Evolutionary conservation across 2,797 vertebrate species (phyloP), one percentile per base, ranked within the genome.

Genomic region (Ataeniobius toweri): DNA sequence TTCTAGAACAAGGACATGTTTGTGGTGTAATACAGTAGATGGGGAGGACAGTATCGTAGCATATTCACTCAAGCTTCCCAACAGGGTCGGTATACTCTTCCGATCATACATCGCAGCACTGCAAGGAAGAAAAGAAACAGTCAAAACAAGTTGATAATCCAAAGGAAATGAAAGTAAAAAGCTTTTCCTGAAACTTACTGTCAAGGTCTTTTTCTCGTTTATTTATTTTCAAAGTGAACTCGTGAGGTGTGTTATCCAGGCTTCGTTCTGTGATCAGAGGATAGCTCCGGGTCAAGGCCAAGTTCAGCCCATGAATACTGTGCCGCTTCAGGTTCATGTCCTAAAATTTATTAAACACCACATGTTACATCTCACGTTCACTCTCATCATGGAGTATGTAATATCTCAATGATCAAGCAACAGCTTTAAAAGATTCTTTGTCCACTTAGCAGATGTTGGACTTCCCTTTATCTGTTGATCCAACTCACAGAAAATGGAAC

Each of bases 21-120:
- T 76, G 73, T 5, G 56, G 26, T 53, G 68, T 48, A 44, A 80
- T 36, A 81, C 55, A 75, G 26, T 68, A 63, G 36, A 71, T 18
- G 16, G 14, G 16, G 51, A 74, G 68, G 53, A 76, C 2, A 63
- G 59, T 58, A 76, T 70, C 55, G 70, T 63, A 79, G 65, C 46
- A 76, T 61, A 36, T 78, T 69, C 26, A 70, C 48, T 94, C 93
- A 97, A 65, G 85, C 84, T 86, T 97, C 94, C 98, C 97, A 99
- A 90, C 98, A 99, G 68, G 98, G 98, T 86, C 98, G 94, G 84
- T 99, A 99, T 72, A 98, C 97, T 96, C 97, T 94, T 92, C 98
- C 98, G 82, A 98, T 95, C 97, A 99, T 99, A 82, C 98, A 99
- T 55, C 97, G 96, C 85, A 99, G 95, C 86, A 97, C 98, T 99